phyloP scores from a whole-genome alignment of 2,113 vertebrate species.

The Oceanodroma tethys region DNA sequence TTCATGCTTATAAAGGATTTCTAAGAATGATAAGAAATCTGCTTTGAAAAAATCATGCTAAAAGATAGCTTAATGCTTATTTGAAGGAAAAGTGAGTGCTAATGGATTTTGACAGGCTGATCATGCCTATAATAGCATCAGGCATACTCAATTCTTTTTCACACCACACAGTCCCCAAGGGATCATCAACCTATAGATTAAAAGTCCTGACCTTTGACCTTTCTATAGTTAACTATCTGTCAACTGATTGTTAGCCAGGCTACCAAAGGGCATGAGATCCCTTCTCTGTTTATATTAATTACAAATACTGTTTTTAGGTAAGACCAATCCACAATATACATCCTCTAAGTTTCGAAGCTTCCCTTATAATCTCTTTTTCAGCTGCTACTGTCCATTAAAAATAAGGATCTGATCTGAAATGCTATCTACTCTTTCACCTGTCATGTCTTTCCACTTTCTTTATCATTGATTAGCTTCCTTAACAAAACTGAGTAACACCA shows the following conservation, averaged over 20 bases:
- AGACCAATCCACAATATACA: neutral
- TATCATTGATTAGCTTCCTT: neutral
- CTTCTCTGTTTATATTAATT: neutral
- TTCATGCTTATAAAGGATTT: neutral
- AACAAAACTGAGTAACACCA: neutral
- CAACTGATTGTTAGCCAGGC: slow-evolving; percentile 24
- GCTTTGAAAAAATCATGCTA: neutral
- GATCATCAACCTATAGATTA: slow-evolving; percentile 47
- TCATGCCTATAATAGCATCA: slow-evolving; percentile 53
- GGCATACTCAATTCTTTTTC: slow-evolving; percentile 50
- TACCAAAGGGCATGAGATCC: neutral
- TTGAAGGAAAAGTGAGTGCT: slow-evolving; percentile 22
- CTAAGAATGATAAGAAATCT: slow-evolving; percentile 5
- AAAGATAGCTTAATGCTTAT: slow-evolving; percentile 33
- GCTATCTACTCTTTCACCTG: neutral
- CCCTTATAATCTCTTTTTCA: neutral
- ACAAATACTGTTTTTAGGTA: neutral
- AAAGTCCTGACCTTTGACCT: slow-evolving; percentile 35
- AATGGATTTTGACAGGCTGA: slow-evolving; percentile 65
- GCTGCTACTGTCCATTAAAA: neutral
- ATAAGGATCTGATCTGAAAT: neutral
- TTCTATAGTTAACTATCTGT: slow-evolving; percentile 46
- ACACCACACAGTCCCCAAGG: slow-evolving; percentile 36
- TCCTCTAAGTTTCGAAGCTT: neutral
- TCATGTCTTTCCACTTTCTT: neutral